phyloP scores from a whole-genome alignment of 2,113 vertebrate genomes.

The Lipotes vexillifer region DNA sequence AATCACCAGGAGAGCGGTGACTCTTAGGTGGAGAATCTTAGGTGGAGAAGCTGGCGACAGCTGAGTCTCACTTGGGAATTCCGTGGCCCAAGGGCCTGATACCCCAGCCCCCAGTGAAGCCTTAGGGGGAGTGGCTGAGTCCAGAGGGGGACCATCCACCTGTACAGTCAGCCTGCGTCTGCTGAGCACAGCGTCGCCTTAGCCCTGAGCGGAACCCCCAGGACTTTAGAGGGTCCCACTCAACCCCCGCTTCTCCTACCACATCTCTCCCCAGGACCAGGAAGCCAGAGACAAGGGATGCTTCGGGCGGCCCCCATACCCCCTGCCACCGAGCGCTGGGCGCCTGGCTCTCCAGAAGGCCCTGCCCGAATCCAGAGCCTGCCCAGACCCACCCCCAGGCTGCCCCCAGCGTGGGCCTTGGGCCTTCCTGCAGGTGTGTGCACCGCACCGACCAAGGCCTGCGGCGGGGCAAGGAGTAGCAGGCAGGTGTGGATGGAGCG shows the following conservation, averaged over 20 bases:
- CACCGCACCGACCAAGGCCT: background rate
- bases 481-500: background rate
- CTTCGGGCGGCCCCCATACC: rapidly evolving
- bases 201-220: background rate
- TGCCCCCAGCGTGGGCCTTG: no score
- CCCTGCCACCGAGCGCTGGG: background rate
- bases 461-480: background rate
- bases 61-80: background rate
- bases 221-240: background rate
- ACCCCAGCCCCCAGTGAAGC: background rate
- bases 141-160: background rate
- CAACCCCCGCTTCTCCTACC: rapidly evolving
- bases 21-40: background rate
- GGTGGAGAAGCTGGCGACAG: background rate
- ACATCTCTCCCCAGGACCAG: background rate
- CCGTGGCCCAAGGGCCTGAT: background rate
- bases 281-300: no score
- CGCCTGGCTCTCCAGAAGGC: background rate
- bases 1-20: background rate
- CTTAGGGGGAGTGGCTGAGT: background rate
- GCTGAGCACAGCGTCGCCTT: background rate
- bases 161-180: background rate
- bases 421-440: background rate
- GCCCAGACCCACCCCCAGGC: no score
- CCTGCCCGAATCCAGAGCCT: background rate